Evolutionary conservation across 2,888 invertebrate species (phyloP).

Genomic region (Oscheius sp.): DNA sequence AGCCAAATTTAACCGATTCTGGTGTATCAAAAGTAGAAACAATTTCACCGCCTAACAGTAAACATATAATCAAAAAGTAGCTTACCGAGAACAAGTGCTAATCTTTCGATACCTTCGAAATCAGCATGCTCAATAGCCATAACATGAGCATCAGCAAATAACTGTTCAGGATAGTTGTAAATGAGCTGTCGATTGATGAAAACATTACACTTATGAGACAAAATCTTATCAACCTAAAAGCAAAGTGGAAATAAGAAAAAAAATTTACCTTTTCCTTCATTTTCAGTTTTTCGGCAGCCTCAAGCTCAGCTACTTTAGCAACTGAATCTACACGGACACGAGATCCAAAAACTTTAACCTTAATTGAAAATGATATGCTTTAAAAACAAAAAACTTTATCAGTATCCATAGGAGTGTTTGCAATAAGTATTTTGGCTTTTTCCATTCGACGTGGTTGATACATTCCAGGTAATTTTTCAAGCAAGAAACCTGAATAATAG

Average conservation of each 20-base stretch:
- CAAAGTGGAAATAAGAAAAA: too few species aligned
- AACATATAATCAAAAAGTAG: neutral
- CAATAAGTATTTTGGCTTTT: slow-evolving; percentile 94
- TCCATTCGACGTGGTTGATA: slow-evolving; percentile 95
- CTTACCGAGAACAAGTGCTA: slow-evolving; percentile 90
- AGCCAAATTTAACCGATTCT: slow-evolving; percentile 87
- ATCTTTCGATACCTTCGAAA: slow-evolving; percentile 96
- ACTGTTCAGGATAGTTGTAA: slow-evolving; percentile 99
- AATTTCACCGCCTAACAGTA: slow-evolving; percentile 82
- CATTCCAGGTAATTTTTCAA: slow-evolving; percentile 95
- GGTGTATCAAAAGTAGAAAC: slow-evolving; percentile 97
- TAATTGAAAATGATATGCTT: neutral
- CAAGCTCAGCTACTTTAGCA: slow-evolving; percentile 90
- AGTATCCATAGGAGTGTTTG: slow-evolving; percentile 99
- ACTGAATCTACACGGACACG: slow-evolving; percentile 78
- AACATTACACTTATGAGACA: slow-evolving; percentile 92
- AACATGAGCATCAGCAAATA: slow-evolving; percentile 92
- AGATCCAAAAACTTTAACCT: slow-evolving; percentile 85
- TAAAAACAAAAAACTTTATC: slow-evolving; percentile 81
- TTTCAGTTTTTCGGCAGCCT: slow-evolving; percentile 96
- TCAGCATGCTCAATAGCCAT: slow-evolving; percentile 99
- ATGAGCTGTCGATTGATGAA: slow-evolving; percentile 98
- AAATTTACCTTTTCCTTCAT: slow-evolving; percentile 90
- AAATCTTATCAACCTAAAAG: slow-evolving; percentile 84
- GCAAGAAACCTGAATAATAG: slow-evolving; percentile 78